Evolutionary conservation across 2,797 vertebrate genomes (phyloP).

Genomic region (Sebastiscus tertius): DNA sequence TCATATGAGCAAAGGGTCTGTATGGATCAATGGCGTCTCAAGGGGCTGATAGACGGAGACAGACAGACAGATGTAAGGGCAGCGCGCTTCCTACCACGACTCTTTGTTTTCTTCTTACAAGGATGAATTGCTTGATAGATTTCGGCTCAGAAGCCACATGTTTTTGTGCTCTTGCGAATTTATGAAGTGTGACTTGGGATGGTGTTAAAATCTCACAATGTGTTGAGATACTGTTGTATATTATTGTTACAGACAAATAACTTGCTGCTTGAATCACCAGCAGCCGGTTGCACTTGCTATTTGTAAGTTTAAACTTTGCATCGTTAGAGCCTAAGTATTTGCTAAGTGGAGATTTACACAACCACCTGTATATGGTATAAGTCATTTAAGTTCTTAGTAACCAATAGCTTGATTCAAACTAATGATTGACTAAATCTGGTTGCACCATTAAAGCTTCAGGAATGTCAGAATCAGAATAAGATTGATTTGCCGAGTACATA

Average conservation of each 20-base stretch:
- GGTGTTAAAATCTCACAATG: background rate
- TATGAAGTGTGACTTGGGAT: conserved; percentile 5
- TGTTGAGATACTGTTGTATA: background rate
- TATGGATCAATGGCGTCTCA: conserved; percentile 69
- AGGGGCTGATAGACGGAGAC: conserved; percentile 57
- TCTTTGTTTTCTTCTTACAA: conserved; percentile 32
- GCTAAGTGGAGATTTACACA: background rate
- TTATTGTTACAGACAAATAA: background rate
- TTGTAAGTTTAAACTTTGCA: background rate
- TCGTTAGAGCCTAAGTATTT: background rate
- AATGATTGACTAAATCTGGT: background rate
- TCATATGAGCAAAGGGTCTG: conserved; percentile 64
- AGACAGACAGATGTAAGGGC: conserved; percentile 52
- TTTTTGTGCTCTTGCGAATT: background rate
- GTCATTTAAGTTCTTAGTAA: background rate
- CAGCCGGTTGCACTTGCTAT: background rate
- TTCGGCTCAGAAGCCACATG: conserved; percentile 9
- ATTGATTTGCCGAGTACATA: too few relatives aligned
- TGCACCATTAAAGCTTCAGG: background rate
- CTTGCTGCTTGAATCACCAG: background rate
- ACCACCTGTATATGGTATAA: background rate
- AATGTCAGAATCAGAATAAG: too few relatives aligned
- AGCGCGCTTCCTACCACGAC: background rate
- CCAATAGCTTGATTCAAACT: background rate
- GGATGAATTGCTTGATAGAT: conserved; percentile 31